Evolutionary conservation across 2,888 invertebrate species (phyloP), one percentile per base, ranked within the genome.

Genomic region (Hirtodrosophila histrioides): DNA sequence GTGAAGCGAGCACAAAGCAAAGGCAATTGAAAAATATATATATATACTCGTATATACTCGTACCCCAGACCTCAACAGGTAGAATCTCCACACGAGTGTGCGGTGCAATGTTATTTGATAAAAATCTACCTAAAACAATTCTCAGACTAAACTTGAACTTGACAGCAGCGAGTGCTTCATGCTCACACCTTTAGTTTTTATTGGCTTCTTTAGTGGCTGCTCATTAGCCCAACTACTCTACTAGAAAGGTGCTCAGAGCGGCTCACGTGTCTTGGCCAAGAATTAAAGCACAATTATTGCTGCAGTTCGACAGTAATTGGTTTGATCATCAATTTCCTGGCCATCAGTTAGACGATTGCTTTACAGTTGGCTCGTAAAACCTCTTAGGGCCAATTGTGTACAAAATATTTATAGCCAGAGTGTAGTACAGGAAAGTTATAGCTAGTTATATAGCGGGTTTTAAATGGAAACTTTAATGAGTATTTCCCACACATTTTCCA

Each of bases 81-180:
- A 71, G 53, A 64, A 60, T 43, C 23, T 46, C 55, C 46, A 43
- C 50, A 64, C 54, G 31, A 46, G 40, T 48, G 24, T 23, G 36
- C 40, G 46, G 35, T 11, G 12, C 12, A 40, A 24, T 33, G 11
- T 12, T 31, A 31, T 56, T 40, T 51, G 73, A 73, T 73, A 73
- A 64, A 69, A 56, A 68, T 75, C 65, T 74, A 64, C 55, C 64
- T 46, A 57, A 63, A 84, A 84, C 82, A 81, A 74, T 85, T 81
- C 77, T 70, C 69, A 70, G 72, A 62, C 63, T 65, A 58, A 69
- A 78, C 85, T 86, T 86, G 87, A 86, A 86, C 85, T 86, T 86
- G 84, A 82, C 78, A 73, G 82, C 70, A 62, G 49, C 39, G 49
- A 56, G 58, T 45, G 66, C 70, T 45, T 53, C 61, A 66, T 71